Conservation (phyloP, 2,797 vertebrate species). For the Alectoris magna region DNA sequence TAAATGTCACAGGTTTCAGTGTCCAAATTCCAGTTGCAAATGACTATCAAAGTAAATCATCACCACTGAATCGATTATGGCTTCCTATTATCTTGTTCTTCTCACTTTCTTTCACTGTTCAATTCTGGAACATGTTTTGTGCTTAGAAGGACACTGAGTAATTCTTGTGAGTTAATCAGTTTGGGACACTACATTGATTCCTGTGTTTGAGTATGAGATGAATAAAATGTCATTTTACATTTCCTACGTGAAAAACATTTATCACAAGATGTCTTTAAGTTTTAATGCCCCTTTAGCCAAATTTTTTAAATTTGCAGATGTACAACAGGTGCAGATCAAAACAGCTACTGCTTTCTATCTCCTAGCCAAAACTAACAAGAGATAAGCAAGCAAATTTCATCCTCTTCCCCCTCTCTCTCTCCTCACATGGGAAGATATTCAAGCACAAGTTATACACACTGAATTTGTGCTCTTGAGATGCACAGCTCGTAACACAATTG, state of each 20-base stretch:
- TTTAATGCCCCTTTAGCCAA: background rate
- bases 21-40: background rate
- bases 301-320: background rate
- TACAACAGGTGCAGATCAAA: background rate
- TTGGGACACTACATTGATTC: background rate
- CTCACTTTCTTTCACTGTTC: background rate
- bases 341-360: background rate
- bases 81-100: background rate
- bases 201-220: background rate
- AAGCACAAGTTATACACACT: background rate
- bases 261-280: background rate
- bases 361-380: background rate
- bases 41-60: background rate
- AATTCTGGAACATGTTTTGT: background rate
- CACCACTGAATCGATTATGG: background rate
- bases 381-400: background rate
- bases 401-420: background rate
- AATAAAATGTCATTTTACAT: background rate
- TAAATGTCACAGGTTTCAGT: background rate
- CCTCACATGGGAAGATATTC: fast-evolving
- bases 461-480: background rate
- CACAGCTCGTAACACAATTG: background rate
- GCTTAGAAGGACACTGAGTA: background rate
- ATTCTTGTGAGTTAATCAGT: background rate
- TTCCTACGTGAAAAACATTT: background rate